Evolutionary conservation across 2,888 invertebrate species (phyloP), one percentile per base, ranked within the genome.

Genomic region (Xestoiulus laeticollis): DNA sequence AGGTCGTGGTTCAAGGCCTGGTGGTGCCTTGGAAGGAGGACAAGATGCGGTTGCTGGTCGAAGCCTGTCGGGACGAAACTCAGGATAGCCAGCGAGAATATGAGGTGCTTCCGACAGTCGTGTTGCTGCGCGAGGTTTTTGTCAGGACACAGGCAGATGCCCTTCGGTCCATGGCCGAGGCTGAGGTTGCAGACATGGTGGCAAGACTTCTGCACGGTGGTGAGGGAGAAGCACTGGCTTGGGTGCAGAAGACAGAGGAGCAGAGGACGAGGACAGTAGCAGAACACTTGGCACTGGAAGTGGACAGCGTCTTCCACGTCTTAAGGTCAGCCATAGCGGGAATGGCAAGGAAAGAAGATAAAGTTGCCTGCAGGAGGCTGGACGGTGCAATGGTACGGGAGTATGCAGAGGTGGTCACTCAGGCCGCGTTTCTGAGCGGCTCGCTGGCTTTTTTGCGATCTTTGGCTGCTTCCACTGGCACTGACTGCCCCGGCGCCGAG

Each of bases 101-200:
- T 32, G 83, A 83, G 6, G 12, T 5, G 8, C 32, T 83, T 14
- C 30, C 87, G 10, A 87, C 86, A 12, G 84, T 87, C 32, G n/a
- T 88, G 22, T 84, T 85, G 5, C 44, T 88, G 22, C 82, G 82
- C 16, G 88, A 88, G 33, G 30, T 82, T n/a, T 86, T 84, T 32
- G 48, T 87, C 10, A 78, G 82, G 86, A 83, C 87, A 4, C 32
- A 44, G n/a, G 33, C 53, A 59, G 86, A 53, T 22, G 14, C 32
- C 3, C 53, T 59, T 19, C 19, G 86, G 30, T 3, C 19, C 32
- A 32, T 86, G 22, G 59, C 53, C 12, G 86, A 86, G 30, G 32
- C 30, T 26, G 86, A 86, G 32, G 32, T 86, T 22, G 59, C 19
- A 30, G 86, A 86, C 16, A 59, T 59, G 30, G 32, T 43, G 26